Evolutionary conservation across 2,797 vertebrate species (phyloP).

Genomic region (Enteromius mattozi): DNA sequence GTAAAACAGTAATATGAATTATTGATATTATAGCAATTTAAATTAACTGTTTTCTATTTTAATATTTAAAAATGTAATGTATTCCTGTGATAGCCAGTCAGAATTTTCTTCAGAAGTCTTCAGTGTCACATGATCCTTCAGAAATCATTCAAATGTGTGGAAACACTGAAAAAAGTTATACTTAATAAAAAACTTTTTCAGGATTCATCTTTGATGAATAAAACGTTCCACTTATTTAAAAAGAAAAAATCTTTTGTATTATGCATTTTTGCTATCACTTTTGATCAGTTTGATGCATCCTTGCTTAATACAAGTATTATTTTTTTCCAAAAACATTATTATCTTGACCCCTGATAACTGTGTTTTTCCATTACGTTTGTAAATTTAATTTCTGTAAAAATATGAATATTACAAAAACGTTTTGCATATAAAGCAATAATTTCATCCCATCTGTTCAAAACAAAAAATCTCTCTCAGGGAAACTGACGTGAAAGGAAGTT

Average conservation of each 20-base stretch:
- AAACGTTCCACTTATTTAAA: background rate
- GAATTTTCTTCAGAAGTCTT: background rate
- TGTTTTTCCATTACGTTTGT: background rate
- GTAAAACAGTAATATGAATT: background rate
- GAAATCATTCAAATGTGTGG: background rate
- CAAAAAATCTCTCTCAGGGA: background rate
- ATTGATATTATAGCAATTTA: background rate
- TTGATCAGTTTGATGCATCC: background rate
- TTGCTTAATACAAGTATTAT: background rate
- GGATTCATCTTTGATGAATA: background rate
- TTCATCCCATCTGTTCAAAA: background rate
- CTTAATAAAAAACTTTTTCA: background rate
- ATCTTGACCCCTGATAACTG: background rate
- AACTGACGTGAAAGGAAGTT: background rate
- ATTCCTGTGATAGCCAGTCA: background rate
- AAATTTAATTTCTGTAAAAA: background rate
- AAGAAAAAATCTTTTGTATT: background rate
- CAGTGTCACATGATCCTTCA: background rate
- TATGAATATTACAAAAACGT: background rate
- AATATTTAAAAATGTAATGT: background rate
- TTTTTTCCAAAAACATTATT: rapidly evolving
- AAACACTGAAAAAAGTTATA: background rate
- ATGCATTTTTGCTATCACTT: background rate
- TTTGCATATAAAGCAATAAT: background rate
- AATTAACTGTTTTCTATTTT: background rate